phyloP scores from a whole-genome alignment of 2,113 vertebrate genomes.

The Lophius piscatorius region DNA sequence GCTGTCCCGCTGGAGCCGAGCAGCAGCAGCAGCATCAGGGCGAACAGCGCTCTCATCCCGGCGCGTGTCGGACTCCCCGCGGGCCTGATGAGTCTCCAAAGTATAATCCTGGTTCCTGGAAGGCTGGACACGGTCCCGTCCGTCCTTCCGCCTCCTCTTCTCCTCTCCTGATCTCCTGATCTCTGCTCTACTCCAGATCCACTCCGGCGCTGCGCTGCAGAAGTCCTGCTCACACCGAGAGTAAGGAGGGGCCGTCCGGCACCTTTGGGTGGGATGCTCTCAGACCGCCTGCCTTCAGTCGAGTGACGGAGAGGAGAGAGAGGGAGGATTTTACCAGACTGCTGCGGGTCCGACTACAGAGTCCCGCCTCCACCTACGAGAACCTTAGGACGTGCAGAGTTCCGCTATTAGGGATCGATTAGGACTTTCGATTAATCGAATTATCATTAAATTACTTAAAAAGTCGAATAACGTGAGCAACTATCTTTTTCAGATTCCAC shows the following conservation, averaged over 20 bases:
- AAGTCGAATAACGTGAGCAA: no score
- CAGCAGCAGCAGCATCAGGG: constrained; percentile 44
- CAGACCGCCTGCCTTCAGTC: constrained; percentile 32
- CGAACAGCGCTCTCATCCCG: constrained; percentile 57
- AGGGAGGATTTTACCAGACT: not conserved
- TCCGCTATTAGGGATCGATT: no score
- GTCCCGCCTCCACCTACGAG: no score
- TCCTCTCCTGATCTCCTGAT: constrained; percentile 18
- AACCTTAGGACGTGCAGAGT: no score
- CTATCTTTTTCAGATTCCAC: no score
- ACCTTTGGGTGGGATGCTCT: constrained; percentile 30
- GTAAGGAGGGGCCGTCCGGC: constrained; percentile 16
- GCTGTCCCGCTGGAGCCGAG: constrained; percentile 61
- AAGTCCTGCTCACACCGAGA: no score
- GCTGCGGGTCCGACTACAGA: constrained; percentile 34
- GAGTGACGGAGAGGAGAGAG: constrained; percentile 35
- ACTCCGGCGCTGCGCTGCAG: constrained; percentile 28
- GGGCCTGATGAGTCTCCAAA: constrained; percentile 55
- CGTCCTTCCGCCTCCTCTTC: constrained; percentile 28
- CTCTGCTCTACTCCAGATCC: constrained; percentile 50
- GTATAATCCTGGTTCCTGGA: constrained; percentile 34
- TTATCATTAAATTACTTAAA: no score
- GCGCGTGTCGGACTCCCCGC: constrained; percentile 25
- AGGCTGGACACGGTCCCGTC: constrained; percentile 24
- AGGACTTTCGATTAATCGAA: no score